A percentile compares a stretch with the other conserved stretches of the same genome.
These are phyloP conservation scores for Thalassophryne amazonica DNA, from an alignment of 2,797 vertebrate genomes.

Conservation along the genomic window DNA sequence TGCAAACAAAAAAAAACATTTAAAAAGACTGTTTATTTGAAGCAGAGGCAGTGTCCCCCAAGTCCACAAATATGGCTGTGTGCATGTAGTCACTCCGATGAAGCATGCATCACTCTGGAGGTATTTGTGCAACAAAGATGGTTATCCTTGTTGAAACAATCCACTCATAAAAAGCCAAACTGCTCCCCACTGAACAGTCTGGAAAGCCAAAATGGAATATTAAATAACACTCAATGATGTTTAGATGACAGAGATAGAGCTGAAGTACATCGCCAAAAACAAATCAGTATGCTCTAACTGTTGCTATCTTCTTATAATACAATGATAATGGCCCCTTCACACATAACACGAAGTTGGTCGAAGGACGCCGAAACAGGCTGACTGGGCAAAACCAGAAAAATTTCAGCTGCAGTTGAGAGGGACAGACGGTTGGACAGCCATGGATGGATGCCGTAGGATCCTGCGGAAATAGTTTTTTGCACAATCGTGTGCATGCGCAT, in stretches of 20 bases:
- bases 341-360: no score
- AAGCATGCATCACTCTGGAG: slow-evolving; percentile 42
- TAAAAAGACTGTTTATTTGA: slow-evolving; percentile 28
- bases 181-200: slow-evolving; percentile 57
- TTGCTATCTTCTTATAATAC: no score
- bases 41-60: slow-evolving; percentile 10
- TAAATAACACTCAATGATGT: slow-evolving; percentile 32
- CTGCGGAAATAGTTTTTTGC: no score
- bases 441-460: no score
- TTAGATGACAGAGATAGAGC: background rate
- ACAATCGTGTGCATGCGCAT: no score
- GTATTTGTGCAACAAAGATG: slow-evolving; percentile 65
- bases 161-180: slow-evolving; percentile 45
- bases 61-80: slow-evolving; percentile 4
- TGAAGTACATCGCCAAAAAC: no score
- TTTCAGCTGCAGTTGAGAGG: no score
- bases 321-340: no score
- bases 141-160: slow-evolving; percentile 71
- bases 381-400: no score
- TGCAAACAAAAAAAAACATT: slow-evolving; percentile 15
- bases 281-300: slow-evolving; percentile 14
- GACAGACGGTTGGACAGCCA: no score
- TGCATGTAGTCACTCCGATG: slow-evolving; percentile 23
- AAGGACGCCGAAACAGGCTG: no score
- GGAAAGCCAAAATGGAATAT: slow-evolving; percentile 17